Base-by-base conservation (phyloP, 2,797 vertebrate genomes). In the Sebastes steindachneri region DNA sequence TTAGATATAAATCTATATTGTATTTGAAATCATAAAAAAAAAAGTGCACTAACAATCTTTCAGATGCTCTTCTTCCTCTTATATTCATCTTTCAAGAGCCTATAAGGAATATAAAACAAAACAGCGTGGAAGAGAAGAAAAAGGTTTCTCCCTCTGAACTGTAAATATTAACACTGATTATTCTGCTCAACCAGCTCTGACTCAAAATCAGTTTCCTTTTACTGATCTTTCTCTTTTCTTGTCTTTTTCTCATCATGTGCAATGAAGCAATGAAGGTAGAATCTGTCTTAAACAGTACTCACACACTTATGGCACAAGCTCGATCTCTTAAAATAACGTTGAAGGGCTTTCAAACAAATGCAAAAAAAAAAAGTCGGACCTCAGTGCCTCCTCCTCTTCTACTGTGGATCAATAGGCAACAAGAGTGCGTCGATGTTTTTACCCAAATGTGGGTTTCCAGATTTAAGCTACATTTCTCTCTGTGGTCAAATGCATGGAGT, bases 311-410 rank as follows among this genome's bases (percentile, higher is more conserved):
- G 95, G 95, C 89, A 89, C 90, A 82, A 86, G 70, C 63, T 93
- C 90, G 86, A 80, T 92, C 73, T 95, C 89, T 79, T 77, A 55
- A 55, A 72, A 74, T 17, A 73, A 73, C 75, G 73, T 71, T 64
- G 8, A 90, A 89, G 78, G 86, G 88, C 90, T 94, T 90, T 93
- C 28, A 83, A 75, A 85, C 85, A 74, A 93, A 93, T 92, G 91
- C 94, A 83, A 96, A 91, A 87, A 58, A 58, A 3, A 60, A 17
- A 55, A 77, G 78, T 63, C 71, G 54, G 90, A 95, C 94, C 91
- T 95, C 95, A 96, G 97, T 98, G 97, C 97, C 97, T 98, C 96
- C 96, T 98, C 96, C 81, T 95, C 92, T 93, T 95, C 14, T 75
- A 94, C 93, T 92, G 92, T 90, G 89, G 88, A 88, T 84, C 80